Evolutionary conservation across 2,888 invertebrate species (phyloP), one percentile per base, ranked within the genome.

Genomic region (Odontocerum albicorne): DNA sequence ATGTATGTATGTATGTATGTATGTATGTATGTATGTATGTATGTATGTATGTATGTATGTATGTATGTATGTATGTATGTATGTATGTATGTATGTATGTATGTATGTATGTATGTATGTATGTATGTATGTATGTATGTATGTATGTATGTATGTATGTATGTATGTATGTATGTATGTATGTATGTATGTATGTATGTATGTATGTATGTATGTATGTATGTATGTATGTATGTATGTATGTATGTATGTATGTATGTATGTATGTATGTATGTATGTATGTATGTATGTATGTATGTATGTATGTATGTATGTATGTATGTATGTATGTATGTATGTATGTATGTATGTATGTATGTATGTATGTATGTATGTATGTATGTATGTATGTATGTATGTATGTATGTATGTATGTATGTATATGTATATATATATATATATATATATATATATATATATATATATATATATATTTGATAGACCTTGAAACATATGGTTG

Each of bases 381-480:
- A 27, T 27, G 10, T 35, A 35, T 35, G 12, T 35, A 35, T 35
- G 12, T 35, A 35, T 35, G 12, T 35, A 35, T 35, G 12, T 35
- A 35, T 35, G 12, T 35, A 35, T 35, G 12, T 35, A 35, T 35
- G 12, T 35, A 35, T 35, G 12, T 35, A 35, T 35, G 12, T 35
- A 35, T 35, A 35, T 35, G 12, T 35, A 35, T 35, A 35, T 35
- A 35, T 35, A 35, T 35, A 35, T 35, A 35, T 35, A 35, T 35
- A 35, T 35, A n/a, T n/a, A n/a, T 35, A n/a, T 35, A n/a, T 35
- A n/a, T 35, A n/a, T 35, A 35, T 35, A 35, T 35, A 35, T n/a
- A 35, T 35, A 35, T n/a, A 7, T 35, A 35, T 13, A 12, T 7
- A 35, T n/a, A 35, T 35, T 10, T 35, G 4, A 35, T 35, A n/a